Evolutionary conservation across 2,113 vertebrate species (phyloP).

Genomic region (Vicugna pacos): DNA sequence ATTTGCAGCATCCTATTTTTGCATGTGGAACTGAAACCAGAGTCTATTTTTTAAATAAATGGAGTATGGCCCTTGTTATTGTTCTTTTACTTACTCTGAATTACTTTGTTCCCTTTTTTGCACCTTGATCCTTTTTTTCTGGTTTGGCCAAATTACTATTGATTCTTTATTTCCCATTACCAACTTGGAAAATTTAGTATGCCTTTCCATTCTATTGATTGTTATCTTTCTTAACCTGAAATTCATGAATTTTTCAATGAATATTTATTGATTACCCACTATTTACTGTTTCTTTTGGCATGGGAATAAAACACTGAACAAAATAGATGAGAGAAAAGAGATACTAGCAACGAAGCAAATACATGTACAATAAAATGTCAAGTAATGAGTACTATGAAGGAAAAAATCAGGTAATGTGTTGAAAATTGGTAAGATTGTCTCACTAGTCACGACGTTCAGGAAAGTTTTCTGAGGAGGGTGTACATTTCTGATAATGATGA

Average conservation of each 20-base stretch:
- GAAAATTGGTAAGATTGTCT: neutral
- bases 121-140: neutral
- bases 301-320: neutral
- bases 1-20: neutral
- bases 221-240: neutral
- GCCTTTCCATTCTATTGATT: neutral
- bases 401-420: neutral
- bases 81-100: neutral
- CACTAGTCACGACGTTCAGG: neutral
- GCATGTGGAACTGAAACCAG: neutral
- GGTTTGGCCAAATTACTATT: neutral
- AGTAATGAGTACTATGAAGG: neutral
- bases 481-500: neutral
- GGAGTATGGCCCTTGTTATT: neutral
- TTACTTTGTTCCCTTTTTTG: neutral
- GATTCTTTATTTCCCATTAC: neutral
- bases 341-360: neutral
- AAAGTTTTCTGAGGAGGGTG: neutral
- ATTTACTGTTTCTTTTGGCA: neutral
- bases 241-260: neutral
- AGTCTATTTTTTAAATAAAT: neutral
- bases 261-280: neutral
- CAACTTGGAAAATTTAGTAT: neutral
- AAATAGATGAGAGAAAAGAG: neutral
- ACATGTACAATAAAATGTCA: neutral